Evolutionary conservation across 2,888 invertebrate genomes (phyloP), one percentile per base, ranked within the genome.

Genomic region (Phengaris arion): DNA sequence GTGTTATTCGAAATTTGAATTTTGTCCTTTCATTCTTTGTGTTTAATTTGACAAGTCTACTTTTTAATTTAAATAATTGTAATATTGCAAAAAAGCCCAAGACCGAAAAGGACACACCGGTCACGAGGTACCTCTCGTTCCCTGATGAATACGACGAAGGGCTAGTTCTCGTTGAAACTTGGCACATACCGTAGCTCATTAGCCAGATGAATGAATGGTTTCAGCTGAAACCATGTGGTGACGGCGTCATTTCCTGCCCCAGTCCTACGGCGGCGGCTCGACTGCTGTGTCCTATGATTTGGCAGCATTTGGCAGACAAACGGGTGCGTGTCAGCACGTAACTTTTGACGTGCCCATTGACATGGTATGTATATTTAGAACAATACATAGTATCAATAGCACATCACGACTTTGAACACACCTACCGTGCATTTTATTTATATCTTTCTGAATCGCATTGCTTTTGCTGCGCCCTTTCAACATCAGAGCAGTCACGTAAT

Each of bases 341-440:
- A 59, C 59, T 10, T 3, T 48, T 69, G 69, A 69, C 69, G 69
- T 69, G 64, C 45, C 5, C 46, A 15, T 48, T 69, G 69, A 69
- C 69, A 48, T 48, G 48, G 46, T 15, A 9, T 8, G 9, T 69
- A 69, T 69, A 48, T n/a, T 69, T 69, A 69, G 69, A 69, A 69
- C 69, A 48, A 69, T 64, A 64, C 64, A 64, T 64, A 64, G 45
- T 64, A 64, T 35, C 64, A 15, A 64, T 69, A 69, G 46, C 10
- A 48, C 48, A 69, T 48, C 9, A 69, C 48, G 46, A 69, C 69
- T 69, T 69, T 69, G 69, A 69, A 69, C 69, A 69, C 69, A 69
- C 69, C 69, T 69, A 69, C 69, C 46, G 48, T 69, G 64, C 48
- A n/a, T 48, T 46, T 69, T 69, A 69, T 69, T 74, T 74, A 64